Conservation (phyloP, 2,888 invertebrate species). For the Plutella xylostella region DNA sequence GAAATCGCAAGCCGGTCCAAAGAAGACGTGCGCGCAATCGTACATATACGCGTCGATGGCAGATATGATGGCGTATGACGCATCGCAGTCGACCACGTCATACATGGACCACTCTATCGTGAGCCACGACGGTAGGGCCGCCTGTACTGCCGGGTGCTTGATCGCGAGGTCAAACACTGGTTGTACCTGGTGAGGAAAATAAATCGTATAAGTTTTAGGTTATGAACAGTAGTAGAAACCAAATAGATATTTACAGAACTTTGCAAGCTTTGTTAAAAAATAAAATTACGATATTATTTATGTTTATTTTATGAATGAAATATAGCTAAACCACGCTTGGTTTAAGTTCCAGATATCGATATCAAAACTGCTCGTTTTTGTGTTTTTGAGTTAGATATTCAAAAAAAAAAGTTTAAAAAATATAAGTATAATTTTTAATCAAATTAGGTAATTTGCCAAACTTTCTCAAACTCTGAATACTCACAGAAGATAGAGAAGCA, state of each 20-base stretch:
- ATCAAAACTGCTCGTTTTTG: too few species aligned
- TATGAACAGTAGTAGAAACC: too few species aligned
- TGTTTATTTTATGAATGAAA: too few species aligned
- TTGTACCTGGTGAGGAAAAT: conserved; percentile 52
- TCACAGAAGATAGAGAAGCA: conserved; percentile 65
- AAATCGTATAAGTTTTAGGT: neutral
- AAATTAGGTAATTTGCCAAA: too few species aligned
- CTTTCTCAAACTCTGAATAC: conserved; percentile 25
- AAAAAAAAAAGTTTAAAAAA: too few species aligned
- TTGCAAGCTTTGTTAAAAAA: too few species aligned
- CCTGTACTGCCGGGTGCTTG: conserved; percentile 53
- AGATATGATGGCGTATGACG: conserved; percentile 77
- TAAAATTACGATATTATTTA: too few species aligned
- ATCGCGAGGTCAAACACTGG: conserved; percentile 74
- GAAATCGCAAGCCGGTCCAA: conserved; percentile 87
- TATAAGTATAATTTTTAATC: too few species aligned
- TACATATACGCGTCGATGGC: conserved; percentile 78
- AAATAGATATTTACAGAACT: too few species aligned
- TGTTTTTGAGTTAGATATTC: too few species aligned
- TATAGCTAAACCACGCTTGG: too few species aligned
- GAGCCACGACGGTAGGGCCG: conserved; percentile 70
- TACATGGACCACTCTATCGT: conserved; percentile 71
- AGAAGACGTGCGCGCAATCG: conserved; percentile 80
- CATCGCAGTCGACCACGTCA: conserved; percentile 78
- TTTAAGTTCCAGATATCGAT: too few species aligned